phyloP scores from a whole-genome alignment of 2,797 vertebrate species.

The Tauraco hartlaubi region DNA sequence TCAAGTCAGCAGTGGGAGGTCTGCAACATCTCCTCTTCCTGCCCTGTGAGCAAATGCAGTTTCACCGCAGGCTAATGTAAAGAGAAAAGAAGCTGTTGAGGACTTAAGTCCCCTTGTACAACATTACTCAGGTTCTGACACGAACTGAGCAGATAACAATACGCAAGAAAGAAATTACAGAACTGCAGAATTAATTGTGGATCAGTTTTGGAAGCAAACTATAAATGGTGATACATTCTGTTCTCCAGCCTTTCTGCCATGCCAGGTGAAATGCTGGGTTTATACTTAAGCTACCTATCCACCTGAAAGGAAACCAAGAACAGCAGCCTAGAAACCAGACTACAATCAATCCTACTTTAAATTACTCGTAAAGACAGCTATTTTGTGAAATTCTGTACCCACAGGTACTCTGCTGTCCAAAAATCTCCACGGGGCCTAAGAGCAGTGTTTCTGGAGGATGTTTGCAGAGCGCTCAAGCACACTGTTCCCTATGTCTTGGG shows the following conservation, averaged over 20 bases:
- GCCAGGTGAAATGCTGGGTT: background rate
- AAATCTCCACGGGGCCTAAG: background rate
- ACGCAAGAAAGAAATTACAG: background rate
- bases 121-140: background rate
- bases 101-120: background rate
- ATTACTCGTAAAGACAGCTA: background rate
- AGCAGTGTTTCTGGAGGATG: background rate
- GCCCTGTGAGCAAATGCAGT: fast-evolving
- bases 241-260: background rate
- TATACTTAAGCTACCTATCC: background rate
- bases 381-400: background rate
- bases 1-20: background rate
- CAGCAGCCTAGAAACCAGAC: background rate
- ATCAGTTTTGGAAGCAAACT: background rate
- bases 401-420: background rate
- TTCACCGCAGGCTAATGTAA: background rate
- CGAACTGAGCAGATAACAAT: background rate
- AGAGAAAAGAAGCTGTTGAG: background rate
- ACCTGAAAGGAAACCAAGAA: background rate
- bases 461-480: background rate
- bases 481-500: background rate
- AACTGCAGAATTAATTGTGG: background rate
- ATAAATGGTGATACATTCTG: background rate
- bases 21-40: background rate
- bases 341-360: background rate